Conservation (phyloP, 2,888 invertebrate species). For the Trisateles emortualis region DNA sequence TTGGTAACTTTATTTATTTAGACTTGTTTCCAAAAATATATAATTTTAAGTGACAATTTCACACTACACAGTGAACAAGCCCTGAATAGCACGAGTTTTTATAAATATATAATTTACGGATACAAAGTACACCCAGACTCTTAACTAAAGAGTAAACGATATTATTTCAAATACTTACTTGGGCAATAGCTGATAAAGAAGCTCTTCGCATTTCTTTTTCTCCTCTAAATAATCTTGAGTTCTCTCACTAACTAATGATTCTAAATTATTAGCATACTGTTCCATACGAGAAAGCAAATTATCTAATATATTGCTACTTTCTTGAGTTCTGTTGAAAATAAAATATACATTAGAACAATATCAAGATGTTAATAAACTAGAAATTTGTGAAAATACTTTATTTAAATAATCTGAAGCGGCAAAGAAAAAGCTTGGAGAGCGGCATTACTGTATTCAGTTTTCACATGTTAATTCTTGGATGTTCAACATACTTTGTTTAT, state of each 20-base stretch:
- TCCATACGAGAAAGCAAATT: conserved; percentile 99
- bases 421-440: conserved; percentile 1
- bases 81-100: too few relatives aligned
- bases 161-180: conserved; percentile 90
- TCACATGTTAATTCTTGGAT: conserved; percentile 11
- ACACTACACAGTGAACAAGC: too few relatives aligned
- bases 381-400: conserved; percentile 33
- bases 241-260: conserved; percentile 97
- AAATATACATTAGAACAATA: background rate
- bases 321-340: conserved; percentile 90
- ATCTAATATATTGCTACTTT: conserved; percentile 97
- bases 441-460: conserved; percentile 25
- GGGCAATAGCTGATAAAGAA: conserved; percentile 98
- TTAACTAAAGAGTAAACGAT: too few relatives aligned
- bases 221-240: conserved; percentile 99
- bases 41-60: too few relatives aligned
- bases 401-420: background rate
- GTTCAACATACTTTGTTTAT: conserved; percentile 22
- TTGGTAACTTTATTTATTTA: too few relatives aligned
- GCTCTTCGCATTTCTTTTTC: conserved; percentile 98
- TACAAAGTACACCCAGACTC: too few relatives aligned
- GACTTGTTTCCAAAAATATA: too few relatives aligned
- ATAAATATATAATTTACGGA: too few relatives aligned
- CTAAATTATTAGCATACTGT: conserved; percentile 99
- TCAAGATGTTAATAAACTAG: background rate